phyloP scores from a whole-genome alignment of 2,113 vertebrate species.

The Trochalopteron elliotii region DNA sequence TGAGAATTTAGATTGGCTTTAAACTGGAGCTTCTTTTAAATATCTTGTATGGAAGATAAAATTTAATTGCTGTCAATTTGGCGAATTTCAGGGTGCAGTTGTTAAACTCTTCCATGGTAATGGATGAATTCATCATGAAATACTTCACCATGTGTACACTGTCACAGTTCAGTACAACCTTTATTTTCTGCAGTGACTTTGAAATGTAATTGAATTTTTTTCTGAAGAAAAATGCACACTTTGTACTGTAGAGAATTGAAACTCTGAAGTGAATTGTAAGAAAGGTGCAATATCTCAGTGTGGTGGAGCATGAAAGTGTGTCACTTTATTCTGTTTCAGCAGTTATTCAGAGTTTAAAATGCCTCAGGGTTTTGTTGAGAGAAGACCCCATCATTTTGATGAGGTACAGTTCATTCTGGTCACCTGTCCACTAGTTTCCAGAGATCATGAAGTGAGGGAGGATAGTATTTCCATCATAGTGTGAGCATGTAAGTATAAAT shows the following conservation, averaged over 20 bases:
- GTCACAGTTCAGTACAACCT: not conserved
- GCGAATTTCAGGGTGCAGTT: not conserved
- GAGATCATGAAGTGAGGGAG: not conserved
- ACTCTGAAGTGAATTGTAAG: too few relatives aligned
- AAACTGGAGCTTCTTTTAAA: not conserved
- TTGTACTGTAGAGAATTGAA: too few relatives aligned
- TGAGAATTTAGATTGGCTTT: not conserved
- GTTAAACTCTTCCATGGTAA: not conserved
- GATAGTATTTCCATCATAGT: not conserved
- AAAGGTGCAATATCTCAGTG: too few relatives aligned
- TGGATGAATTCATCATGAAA: not conserved
- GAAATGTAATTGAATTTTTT: not conserved
- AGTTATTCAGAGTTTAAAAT: slow-evolving; percentile 21
- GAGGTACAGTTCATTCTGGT: not conserved
- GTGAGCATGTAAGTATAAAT: not conserved
- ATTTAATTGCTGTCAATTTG: not conserved
- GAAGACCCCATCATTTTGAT: not conserved
- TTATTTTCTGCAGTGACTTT: slow-evolving; percentile 15
- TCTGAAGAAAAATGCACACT: too few relatives aligned
- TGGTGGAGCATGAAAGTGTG: not conserved
- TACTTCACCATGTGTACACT: not conserved
- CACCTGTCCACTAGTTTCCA: not conserved
- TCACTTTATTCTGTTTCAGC: slow-evolving; percentile 28
- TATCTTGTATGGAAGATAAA: not conserved
- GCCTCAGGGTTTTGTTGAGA: not conserved